Percentiles rank a stretch among this genome's conserved stretches.
These are phyloP conservation scores for Tigriopus californicus DNA, from an alignment of 2,888 invertebrate species.

Conservation along the genomic window DNA sequence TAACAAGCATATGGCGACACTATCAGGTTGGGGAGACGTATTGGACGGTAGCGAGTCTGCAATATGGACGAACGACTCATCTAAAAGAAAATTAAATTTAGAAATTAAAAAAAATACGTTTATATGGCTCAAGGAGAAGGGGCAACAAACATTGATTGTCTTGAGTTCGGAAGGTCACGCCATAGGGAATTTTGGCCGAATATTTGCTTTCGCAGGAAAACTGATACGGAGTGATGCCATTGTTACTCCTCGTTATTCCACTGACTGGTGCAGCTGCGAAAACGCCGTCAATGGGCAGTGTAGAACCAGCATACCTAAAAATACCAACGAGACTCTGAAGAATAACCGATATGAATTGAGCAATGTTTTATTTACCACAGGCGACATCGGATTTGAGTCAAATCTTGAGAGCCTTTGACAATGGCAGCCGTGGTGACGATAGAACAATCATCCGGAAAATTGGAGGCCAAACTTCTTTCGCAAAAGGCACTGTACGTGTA, in stretches of 20 bases:
- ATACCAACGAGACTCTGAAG: too few relatives aligned
- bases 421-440: not conserved
- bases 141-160: not conserved
- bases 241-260: not conserved
- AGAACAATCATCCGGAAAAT: not conserved
- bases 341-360: too few relatives aligned
- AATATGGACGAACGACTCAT: too few relatives aligned
- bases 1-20: not conserved
- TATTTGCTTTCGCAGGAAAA: conserved; percentile 6
- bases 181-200: not conserved
- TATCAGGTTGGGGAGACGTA: too few relatives aligned
- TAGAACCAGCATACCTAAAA: not conserved
- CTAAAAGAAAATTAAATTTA: too few relatives aligned
- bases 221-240: not conserved
- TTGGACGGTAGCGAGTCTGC: too few relatives aligned
- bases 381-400: too few relatives aligned
- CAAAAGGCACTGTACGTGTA: conserved; percentile 6
- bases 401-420: not conserved
- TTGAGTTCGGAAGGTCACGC: not conserved
- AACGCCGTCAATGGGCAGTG: not conserved
- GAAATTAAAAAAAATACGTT: too few relatives aligned
- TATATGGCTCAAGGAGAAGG: too few relatives aligned
- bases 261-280: not conserved
- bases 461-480: not conserved
- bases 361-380: too few relatives aligned